Base-by-base conservation (phyloP, 2,113 vertebrate species). In the Agapornis roseicollis region DNA sequence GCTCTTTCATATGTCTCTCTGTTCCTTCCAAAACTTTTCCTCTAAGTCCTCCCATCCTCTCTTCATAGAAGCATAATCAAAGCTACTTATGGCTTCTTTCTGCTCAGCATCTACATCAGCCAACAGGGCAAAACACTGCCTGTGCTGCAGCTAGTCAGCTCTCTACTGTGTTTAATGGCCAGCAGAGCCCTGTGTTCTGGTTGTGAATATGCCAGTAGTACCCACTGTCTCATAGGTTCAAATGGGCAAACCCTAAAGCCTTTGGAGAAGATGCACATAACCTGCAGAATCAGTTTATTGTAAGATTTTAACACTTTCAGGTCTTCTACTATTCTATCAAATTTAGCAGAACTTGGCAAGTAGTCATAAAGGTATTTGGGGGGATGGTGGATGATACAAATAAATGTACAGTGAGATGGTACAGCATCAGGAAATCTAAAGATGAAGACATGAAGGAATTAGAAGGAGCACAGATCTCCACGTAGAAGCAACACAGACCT, bases 251-350 rank as follows among this genome's bases (percentile, higher is more conserved):
- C 39, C 29, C 50, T 46, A 88, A 83, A 87, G 5, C 15, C 33
- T 70, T 69, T 87, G 70, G 17, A 65, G 50, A 25, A 52, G 71
- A 52, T 60, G n/a, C 33, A 60, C 20, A 19, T 10, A 44, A 6
- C 1, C 37, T 22, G 29, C 42, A 31, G 50, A 39, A 47, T 9
- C 0, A 0, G 3, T 11, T 8, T 52, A 2, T 14, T 71, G 10
- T 31, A 29, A 65, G 13, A 35, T 70, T 70, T 58, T 25, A 27
- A 58, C 35, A 22, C 10, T 25, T 88, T 27, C 15, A 63, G 42
- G 10, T 33, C 22, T 72, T 39, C 27, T 50, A 58, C 9, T 65
- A 11, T 14, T 50, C 17, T 60, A 35, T 24, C 13, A 68, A 24
- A 41, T 46, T 27, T 17, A 24, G 10, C 20, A 50, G 20, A 58